These are phyloP conservation scores for Calliphora vicina DNA, from an alignment of 1,140 invertebrate species.

Conservation along the genomic window DNA sequence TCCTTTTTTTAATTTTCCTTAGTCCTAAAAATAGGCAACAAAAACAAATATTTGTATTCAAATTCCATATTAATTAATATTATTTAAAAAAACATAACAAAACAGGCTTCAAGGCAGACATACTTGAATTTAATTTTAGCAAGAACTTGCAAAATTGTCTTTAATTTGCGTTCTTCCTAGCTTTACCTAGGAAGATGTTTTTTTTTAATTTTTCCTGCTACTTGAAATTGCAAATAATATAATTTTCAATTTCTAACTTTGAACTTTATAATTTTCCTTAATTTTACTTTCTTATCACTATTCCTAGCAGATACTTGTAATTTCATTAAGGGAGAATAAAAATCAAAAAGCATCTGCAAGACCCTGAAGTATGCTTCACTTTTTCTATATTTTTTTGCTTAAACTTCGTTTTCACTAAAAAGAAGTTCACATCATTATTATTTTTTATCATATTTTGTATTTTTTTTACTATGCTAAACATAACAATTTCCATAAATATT, in stretches of 20 bases:
- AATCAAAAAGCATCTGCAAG: neutral
- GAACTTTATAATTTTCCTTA: neutral
- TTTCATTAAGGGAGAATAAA: neutral
- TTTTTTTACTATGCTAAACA: neutral
- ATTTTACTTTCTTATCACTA: neutral
- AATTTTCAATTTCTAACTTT: neutral
- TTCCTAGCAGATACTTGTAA: neutral
- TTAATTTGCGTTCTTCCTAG: no score
- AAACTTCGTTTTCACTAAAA: neutral
- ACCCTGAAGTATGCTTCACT: neutral
- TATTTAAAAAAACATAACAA: no score
- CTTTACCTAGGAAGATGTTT: no score
- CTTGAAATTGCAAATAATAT: no score
- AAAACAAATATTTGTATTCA: no score
- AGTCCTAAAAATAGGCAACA: no score
- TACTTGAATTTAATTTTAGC: no score
- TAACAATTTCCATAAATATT: neutral
- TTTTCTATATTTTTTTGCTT: neutral
- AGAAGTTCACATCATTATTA: conserved; percentile 1
- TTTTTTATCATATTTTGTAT: neutral
- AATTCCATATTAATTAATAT: no score
- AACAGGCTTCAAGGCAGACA: no score
- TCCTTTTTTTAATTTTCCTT: no score
- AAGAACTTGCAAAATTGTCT: no score
- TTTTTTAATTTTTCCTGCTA: neutral